phyloP scores from a whole-genome alignment of 2,888 invertebrate genomes.

The Hydrotaea diabolus region DNA sequence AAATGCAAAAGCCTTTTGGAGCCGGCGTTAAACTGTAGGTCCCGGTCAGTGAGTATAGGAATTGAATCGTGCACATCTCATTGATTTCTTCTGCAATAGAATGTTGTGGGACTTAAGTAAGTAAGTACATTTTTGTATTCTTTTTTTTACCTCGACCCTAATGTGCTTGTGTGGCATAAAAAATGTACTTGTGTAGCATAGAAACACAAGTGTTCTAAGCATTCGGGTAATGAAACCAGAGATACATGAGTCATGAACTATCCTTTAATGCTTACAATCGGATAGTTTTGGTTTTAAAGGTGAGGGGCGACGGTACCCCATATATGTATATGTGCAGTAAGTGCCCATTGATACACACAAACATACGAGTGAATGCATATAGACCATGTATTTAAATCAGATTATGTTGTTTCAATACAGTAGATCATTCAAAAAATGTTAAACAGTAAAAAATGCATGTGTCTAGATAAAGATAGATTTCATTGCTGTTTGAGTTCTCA shows the following conservation, averaged over 20 bases:
- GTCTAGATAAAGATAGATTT: no score
- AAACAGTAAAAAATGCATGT: no score
- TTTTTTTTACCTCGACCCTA: neutral
- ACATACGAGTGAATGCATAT: no score
- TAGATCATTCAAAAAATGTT: constrained; percentile 48
- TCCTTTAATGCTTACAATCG: neutral
- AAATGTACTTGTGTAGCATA: neutral
- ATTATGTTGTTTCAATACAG: constrained; percentile 60
- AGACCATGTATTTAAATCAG: constrained; percentile 45
- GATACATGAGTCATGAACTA: neutral
- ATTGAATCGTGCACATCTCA: no score
- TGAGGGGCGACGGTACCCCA: neutral
- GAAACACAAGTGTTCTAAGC: neutral
- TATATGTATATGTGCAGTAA: neutral
- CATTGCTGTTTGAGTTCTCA: no score
- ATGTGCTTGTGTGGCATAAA: neutral
- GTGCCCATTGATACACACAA: neutral
- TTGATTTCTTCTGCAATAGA: no score
- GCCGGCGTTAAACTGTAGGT: no score
- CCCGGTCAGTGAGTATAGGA: no score
- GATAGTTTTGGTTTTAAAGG: neutral
- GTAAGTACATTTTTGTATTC: no score
- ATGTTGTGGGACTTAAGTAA: no score
- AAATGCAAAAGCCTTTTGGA: no score
- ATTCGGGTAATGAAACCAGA: neutral